Evolutionary conservation across 2,888 invertebrate species (phyloP), one percentile per base, ranked within the genome.

Genomic region (Neocrepidodera transversa): DNA sequence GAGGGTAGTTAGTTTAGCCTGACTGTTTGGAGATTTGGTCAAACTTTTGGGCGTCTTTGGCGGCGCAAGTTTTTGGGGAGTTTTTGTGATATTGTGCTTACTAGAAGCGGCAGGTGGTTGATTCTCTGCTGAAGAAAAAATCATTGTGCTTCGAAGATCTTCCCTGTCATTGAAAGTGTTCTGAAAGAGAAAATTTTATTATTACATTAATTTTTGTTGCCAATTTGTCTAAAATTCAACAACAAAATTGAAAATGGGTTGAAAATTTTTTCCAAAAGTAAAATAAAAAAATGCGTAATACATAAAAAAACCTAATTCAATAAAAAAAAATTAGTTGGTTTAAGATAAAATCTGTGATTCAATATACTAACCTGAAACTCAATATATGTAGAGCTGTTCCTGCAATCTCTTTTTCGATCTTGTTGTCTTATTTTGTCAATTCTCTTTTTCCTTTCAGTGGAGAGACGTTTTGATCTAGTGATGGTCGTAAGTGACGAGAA

Each of bases 101-200:
- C 17, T 17, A 16, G 30, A 16, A 6, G 28, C 1, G 7, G 10
- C 16, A 5, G 32, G 6, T 30, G 16, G 14, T n/a, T 6, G 13
- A 18, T 17, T 16, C 0, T n/a, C 17, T 30, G 10, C 7, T 1
- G 30, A 28, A 23, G 23, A 2, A 10, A 35, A 11, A 35, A 35
- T 49, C n/a, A 51, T 17, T n/a, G 51, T 51, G 18, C 51, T 51
- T 14, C 51, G 51, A n/a, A 42, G 16, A 28, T 51, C 51, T n/a
- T 17, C 28, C 7, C 51, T 14, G 18, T 28, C 23, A 13, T 17
- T 17, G 17, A 51, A 14, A 17, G 40, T 40, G 18, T 51, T 51
- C 51, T 51, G 40, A 28, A 51, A 51, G n/a, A 50, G 5, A 30
- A 30, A 14, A 23, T 23, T 16, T 14, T 28, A 26, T 13, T 26